A percentile compares a stretch with the other conserved stretches of the same genome.
Conservation (phyloP, 2,888 invertebrate genomes). For the Drosophila austrosaltans region DNA sequence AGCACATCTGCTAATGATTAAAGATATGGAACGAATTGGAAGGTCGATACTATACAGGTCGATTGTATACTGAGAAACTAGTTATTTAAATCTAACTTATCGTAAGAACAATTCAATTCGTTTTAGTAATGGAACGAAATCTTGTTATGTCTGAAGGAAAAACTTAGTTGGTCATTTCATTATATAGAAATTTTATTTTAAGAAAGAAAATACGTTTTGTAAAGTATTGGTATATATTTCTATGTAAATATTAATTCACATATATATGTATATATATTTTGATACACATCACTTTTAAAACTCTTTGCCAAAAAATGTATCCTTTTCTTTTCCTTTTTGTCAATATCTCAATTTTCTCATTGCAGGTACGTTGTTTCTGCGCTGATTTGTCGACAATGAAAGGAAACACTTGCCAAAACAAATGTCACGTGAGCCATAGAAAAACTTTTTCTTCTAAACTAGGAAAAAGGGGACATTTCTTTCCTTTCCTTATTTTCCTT, state of each 20-base stretch:
- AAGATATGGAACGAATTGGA: too few relatives aligned
- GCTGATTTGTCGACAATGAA: constrained; percentile 50
- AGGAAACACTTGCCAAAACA: constrained; percentile 62
- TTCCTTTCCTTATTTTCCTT: constrained; percentile 5
- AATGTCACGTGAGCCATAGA: constrained; percentile 67
- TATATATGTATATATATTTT: background rate
- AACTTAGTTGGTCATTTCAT: too few relatives aligned
- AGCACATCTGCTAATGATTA: too few relatives aligned
- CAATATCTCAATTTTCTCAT: constrained; percentile 20
- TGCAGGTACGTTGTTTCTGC: constrained; percentile 63
- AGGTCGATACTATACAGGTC: too few relatives aligned
- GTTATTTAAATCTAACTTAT: too few relatives aligned
- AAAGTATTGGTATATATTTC: too few relatives aligned
- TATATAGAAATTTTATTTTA: too few relatives aligned
- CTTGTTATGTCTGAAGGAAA: background rate
- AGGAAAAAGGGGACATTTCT: background rate
- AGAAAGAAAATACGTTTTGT: too few relatives aligned
- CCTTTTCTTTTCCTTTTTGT: background rate
- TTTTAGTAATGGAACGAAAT: background rate
- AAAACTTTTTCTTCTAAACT: background rate
- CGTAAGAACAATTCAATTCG: background rate
- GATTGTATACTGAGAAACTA: too few relatives aligned
- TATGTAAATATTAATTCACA: too few relatives aligned
- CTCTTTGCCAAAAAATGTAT: background rate
- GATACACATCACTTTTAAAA: too few relatives aligned